phyloP scores from a whole-genome alignment of 2,888 invertebrate species.

The Pachydiplax longipennis region DNA sequence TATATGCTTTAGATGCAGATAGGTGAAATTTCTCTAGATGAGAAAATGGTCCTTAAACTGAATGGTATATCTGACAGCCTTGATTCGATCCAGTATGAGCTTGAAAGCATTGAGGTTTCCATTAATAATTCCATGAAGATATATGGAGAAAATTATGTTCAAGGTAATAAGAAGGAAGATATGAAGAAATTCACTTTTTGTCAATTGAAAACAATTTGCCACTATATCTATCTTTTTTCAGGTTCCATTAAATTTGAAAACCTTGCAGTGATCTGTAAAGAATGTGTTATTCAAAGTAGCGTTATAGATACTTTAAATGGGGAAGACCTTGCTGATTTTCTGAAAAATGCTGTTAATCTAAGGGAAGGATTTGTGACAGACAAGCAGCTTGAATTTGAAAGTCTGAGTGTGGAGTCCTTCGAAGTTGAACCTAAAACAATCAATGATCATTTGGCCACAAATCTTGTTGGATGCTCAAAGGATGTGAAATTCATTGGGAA shows the following conservation, averaged over 20 bases:
- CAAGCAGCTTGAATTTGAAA: not conserved
- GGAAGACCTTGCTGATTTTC: conserved; percentile 27
- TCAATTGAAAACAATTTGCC: not conserved
- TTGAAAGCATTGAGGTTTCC: not conserved
- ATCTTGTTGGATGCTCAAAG: conserved; percentile 18
- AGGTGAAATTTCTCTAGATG: not conserved
- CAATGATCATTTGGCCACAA: not conserved
- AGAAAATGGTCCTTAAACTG: not conserved
- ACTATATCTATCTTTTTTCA: not conserved
- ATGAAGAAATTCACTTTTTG: not conserved
- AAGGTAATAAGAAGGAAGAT: not conserved
- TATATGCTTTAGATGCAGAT: not conserved
- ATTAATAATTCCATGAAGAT: conserved; percentile 13
- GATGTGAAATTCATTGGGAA: not conserved
- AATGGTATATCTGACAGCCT: not conserved
- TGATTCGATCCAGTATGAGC: not conserved
- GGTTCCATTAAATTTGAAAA: conserved; percentile 36
- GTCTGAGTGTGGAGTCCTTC: not conserved
- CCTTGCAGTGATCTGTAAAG: not conserved
- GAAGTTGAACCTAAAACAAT: not conserved
- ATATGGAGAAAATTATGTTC: not conserved
- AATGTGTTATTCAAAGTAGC: conserved; percentile 21
- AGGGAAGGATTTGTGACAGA: not conserved
- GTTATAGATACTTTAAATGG: conserved; percentile 20
- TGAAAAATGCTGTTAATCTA: conserved; percentile 28